Evolutionary conservation across 2,113 vertebrate genomes (phyloP).

Genomic region (Phalacrocorax carbo): DNA sequence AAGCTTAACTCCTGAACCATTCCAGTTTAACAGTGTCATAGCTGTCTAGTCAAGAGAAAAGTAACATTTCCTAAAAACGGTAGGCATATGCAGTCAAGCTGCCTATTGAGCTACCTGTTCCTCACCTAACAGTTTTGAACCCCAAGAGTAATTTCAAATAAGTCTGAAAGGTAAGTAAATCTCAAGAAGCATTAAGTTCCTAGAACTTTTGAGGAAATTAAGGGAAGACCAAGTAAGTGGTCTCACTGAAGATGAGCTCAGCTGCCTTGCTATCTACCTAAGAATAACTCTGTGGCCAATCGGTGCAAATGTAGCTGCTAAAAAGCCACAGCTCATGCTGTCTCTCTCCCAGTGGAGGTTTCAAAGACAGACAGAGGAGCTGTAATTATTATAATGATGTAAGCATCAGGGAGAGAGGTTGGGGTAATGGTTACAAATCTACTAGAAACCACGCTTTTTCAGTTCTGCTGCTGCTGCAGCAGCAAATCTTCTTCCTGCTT

Average conservation of each 20-base stretch:
- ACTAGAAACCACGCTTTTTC: neutral
- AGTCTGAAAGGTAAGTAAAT: neutral
- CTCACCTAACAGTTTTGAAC: neutral
- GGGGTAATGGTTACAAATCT: neutral
- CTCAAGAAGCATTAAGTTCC: neutral
- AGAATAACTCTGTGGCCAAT: neutral
- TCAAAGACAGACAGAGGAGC: neutral
- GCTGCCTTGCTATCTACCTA: neutral
- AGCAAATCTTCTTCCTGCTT: neutral
- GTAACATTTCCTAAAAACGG: neutral
- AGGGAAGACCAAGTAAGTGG: neutral
- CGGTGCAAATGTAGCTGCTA: neutral
- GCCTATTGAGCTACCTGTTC: neutral
- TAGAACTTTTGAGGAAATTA: neutral
- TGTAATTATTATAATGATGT: neutral
- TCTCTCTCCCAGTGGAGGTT: neutral
- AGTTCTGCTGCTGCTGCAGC: neutral
- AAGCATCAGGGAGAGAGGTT: neutral
- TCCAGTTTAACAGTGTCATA: neutral
- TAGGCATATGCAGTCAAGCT: neutral
- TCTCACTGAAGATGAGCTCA: neutral
- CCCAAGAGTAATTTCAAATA: neutral
- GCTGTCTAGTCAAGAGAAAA: neutral
- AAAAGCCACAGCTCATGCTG: neutral
- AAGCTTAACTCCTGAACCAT: neutral